A percentile compares a stretch with the other conserved stretches of the same genome.
Evolutionary conservation across 2,888 invertebrate genomes (phyloP).

Genomic region (Monopis laevigella): DNA sequence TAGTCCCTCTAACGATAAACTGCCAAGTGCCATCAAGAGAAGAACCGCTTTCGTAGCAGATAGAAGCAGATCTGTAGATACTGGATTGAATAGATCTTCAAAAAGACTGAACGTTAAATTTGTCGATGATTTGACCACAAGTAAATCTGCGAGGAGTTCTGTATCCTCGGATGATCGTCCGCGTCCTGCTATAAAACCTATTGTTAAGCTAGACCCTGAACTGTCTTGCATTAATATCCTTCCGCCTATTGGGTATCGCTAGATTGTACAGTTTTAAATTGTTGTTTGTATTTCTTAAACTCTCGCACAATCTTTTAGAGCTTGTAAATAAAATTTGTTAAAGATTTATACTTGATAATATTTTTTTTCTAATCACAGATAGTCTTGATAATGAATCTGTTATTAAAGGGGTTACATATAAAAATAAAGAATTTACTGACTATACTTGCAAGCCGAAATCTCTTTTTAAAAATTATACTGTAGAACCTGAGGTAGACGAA

Average conservation of each 20-base stretch:
- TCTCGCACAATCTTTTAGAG: not conserved
- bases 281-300: not conserved
- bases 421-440: not conserved
- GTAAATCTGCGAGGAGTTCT: not conserved
- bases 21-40: constrained; percentile 2
- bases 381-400: not conserved
- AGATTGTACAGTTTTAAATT: constrained; percentile 21
- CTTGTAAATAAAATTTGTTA: no score
- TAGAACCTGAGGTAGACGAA: not conserved
- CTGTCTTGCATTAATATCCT: constrained; percentile 49
- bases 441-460: not conserved
- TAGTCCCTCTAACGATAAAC: constrained; percentile 12
- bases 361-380: not conserved
- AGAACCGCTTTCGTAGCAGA: not conserved
- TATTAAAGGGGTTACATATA: not conserved
- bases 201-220: constrained; percentile 28
- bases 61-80: constrained; percentile 8
- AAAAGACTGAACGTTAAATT: constrained; percentile 6
- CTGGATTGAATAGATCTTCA: constrained; percentile 3
- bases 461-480: not conserved
- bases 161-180: constrained; percentile 6
- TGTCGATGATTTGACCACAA: constrained; percentile 5
- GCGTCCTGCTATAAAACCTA: not conserved
- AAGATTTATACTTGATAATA: not conserved
- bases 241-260: constrained; percentile 57